A percentile compares a stretch with the other conserved stretches of the same genome.
Conservation (phyloP, 2,113 vertebrate genomes). For the Hyla sarda region DNA sequence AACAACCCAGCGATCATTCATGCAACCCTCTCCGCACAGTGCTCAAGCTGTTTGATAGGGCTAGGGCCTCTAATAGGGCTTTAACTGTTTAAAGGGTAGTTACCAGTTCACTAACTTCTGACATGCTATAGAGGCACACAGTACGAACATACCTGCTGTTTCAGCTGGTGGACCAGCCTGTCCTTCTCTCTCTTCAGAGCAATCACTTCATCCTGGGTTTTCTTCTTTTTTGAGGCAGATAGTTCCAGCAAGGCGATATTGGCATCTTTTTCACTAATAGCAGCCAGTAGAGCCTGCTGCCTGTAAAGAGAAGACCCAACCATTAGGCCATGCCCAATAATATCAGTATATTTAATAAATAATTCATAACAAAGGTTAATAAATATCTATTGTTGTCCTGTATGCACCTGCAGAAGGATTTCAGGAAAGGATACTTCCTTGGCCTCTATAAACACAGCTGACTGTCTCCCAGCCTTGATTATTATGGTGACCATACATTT, state of each 20-base stretch:
- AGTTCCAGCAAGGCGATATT: constrained; percentile 98
- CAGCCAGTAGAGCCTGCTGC: constrained; percentile 96
- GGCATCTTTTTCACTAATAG: constrained; percentile 98
- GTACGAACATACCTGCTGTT: constrained; percentile 82
- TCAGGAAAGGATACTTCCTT: background rate
- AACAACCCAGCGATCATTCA: too few relatives aligned
- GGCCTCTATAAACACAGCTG: background rate
- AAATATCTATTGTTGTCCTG: background rate
- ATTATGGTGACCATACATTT: background rate
- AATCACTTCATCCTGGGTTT: constrained; percentile 97
- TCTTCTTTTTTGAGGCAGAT: constrained; percentile 98
- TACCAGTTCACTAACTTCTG: too few relatives aligned
- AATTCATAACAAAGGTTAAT: background rate
- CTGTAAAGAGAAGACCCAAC: constrained; percentile 69
- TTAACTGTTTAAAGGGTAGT: too few relatives aligned
- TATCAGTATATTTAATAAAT: background rate
- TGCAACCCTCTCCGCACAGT: too few relatives aligned
- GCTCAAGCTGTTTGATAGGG: too few relatives aligned
- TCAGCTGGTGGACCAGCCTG: constrained; percentile 96
- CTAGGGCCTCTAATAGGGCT: too few relatives aligned
- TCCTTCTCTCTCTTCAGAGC: constrained; percentile 95
- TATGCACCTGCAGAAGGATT: background rate
- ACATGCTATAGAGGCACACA: too few relatives aligned
- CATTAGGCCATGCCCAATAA: background rate
- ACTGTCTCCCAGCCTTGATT: background rate